Conservation (phyloP, 2,797 vertebrate genomes). For the Bufotes viridis region DNA sequence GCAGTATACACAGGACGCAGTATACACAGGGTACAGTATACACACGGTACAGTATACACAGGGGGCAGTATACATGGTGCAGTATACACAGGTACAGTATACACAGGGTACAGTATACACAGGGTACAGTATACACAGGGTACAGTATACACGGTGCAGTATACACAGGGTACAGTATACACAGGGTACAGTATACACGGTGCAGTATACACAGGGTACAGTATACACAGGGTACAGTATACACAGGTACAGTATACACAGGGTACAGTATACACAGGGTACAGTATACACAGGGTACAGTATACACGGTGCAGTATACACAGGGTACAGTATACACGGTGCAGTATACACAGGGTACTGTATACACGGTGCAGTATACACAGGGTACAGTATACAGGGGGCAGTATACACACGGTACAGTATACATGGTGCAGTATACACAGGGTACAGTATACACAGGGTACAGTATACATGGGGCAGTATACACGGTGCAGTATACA, state of each 20-base stretch:
- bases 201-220: not conserved
- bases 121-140: not conserved
- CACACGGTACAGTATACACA: not conserved
- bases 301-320: not conserved
- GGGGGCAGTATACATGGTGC: not conserved
- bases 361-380: not conserved
- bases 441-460: not conserved
- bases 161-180: not conserved
- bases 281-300: not conserved
- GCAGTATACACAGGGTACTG: not conserved
- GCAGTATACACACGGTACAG: not conserved
- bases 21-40: not conserved
- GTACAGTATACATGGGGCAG: not conserved
- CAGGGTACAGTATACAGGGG: not conserved
- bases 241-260: not conserved
- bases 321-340: not conserved
- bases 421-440: not conserved
- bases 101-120: not conserved
- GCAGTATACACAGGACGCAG: not conserved
- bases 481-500: not conserved
- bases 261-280: not conserved
- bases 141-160: not conserved
- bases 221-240: not conserved
- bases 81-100: not conserved
- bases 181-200: not conserved